These are phyloP conservation scores for Petroica traversi DNA, from an alignment of 2,113 vertebrate genomes.

Conservation along the genomic window DNA sequence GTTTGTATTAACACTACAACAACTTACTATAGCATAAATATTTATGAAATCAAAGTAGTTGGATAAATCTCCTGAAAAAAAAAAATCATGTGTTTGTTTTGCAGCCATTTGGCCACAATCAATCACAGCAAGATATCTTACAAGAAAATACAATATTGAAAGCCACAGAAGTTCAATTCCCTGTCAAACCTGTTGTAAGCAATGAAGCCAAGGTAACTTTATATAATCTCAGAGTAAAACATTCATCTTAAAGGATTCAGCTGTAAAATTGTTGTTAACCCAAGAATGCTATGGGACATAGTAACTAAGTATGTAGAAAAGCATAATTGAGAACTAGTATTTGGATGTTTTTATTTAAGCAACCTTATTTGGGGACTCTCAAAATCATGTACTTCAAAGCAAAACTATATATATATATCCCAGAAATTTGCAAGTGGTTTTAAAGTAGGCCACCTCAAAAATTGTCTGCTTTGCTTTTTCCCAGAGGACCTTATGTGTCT, in stretches of 20 bases:
- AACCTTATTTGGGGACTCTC: background rate
- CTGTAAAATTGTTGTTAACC: background rate
- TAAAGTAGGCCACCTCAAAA: background rate
- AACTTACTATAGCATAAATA: background rate
- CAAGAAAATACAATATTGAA: conserved; percentile 99
- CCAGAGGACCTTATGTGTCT: background rate
- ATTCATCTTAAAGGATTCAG: background rate
- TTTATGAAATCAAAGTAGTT: conserved; percentile 1
- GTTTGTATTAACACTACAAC: background rate
- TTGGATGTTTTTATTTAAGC: background rate
- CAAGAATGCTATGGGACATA: background rate
- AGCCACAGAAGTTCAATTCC: conserved; percentile 98
- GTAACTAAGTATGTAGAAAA: background rate
- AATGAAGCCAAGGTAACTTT: conserved; percentile 96
- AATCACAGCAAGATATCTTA: conserved; percentile 98
- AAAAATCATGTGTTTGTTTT: conserved; percentile 50
- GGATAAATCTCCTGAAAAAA: conserved; percentile 23
- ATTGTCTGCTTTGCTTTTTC: background rate
- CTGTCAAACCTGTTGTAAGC: conserved; percentile 96
- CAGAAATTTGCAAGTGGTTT: background rate
- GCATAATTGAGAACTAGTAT: background rate
- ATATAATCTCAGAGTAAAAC: background rate
- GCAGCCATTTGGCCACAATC: conserved; percentile 98
- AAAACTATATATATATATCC: background rate
- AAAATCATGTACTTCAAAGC: background rate